These are phyloP conservation scores for Simalia tracyae DNA, from an alignment of 2,797 vertebrate species.

Conservation along the genomic window DNA sequence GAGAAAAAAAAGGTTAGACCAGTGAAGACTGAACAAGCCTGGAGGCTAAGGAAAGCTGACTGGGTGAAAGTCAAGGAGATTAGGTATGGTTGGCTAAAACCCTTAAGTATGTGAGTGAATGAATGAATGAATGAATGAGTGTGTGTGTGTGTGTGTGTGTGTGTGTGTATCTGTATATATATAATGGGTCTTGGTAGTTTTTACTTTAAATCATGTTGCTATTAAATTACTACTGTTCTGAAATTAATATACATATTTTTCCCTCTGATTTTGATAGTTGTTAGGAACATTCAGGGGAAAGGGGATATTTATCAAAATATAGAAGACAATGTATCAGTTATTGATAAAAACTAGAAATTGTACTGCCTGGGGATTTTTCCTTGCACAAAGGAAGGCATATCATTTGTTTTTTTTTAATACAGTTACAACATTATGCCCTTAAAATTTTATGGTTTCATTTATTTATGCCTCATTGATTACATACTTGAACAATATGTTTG, in stretches of 20 bases:
- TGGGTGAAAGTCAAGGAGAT: background rate
- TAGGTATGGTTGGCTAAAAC: background rate
- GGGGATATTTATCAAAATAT: background rate
- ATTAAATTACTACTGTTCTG: background rate
- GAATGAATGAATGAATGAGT: too few relatives aligned
- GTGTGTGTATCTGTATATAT: too few relatives aligned
- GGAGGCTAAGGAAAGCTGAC: background rate
- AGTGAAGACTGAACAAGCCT: background rate
- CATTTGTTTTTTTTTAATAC: background rate
- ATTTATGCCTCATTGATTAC: background rate
- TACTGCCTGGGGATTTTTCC: background rate
- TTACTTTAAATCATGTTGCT: background rate
- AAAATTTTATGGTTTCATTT: background rate
- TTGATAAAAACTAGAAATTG: background rate
- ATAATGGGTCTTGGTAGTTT: background rate
- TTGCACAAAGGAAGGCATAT: background rate
- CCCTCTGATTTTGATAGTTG: background rate
- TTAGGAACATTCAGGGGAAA: background rate
- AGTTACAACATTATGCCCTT: background rate
- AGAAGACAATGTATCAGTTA: background rate
- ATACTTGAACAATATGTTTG: background rate
- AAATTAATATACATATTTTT: background rate
- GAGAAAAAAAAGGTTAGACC: too few relatives aligned
- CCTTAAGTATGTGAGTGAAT: background rate
- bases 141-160: too few relatives aligned